A percentile compares a stretch with the other conserved stretches of the same genome.
phyloP scores from a whole-genome alignment of 2,888 invertebrate species.

The Chymomyza procnemis region DNA sequence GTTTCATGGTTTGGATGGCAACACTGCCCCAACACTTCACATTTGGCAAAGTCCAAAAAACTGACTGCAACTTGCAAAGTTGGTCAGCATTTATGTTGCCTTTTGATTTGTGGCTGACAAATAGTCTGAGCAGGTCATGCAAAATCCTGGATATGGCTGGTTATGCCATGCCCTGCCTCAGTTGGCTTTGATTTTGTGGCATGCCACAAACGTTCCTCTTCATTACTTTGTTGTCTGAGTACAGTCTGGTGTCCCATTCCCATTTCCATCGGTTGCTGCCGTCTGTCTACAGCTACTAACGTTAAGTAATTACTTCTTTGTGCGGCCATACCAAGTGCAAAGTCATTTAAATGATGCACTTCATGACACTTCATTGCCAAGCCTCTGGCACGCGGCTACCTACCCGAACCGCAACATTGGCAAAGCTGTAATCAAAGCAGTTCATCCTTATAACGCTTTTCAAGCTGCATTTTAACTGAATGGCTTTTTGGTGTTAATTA shows the following conservation, averaged over 20 bases:
- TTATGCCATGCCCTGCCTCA: constrained; percentile 14
- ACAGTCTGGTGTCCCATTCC: background rate
- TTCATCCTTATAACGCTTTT: background rate
- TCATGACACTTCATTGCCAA: background rate
- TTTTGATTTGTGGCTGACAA: constrained; percentile 59
- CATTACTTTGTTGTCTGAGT: background rate
- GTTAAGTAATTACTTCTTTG: constrained; percentile 71
- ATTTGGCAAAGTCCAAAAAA: constrained; percentile 4
- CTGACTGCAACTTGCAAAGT: constrained; percentile 12
- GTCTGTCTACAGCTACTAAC: constrained; percentile 36
- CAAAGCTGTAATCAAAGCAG: too few species aligned
- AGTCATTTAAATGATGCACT: constrained; percentile 65
- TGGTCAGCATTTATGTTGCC: constrained; percentile 37
- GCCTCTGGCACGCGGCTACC: background rate
- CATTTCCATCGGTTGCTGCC: too few species aligned
- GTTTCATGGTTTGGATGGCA: constrained; percentile 40
- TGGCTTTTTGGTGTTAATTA: too few species aligned
- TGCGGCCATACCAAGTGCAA: constrained; percentile 56
- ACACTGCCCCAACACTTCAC: background rate
- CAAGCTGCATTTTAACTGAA: background rate
- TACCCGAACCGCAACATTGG: too few species aligned
- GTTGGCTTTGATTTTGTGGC: constrained; percentile 64
- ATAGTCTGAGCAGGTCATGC: background rate
- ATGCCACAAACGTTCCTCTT: background rate
- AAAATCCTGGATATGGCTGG: background rate